A percentile compares a stretch with the other conserved stretches of the same genome.
Conservation (phyloP, 1,140 invertebrate species). For the Steinernema feltiae region DNA sequence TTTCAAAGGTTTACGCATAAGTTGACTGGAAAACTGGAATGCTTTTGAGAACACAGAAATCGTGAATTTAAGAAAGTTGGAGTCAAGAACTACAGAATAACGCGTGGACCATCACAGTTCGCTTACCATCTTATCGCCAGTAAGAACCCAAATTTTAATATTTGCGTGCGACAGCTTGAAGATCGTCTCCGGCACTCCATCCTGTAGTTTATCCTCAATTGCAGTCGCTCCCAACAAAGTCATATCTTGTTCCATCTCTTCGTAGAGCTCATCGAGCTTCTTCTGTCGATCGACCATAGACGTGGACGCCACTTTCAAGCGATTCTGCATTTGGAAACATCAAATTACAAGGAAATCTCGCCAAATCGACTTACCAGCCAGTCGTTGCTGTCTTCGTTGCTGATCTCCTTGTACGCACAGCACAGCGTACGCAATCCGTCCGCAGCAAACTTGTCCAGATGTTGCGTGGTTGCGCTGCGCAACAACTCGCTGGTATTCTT, state of each 20-base stretch:
- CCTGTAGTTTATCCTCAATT: constrained; percentile 98
- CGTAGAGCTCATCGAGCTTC: constrained; percentile 84
- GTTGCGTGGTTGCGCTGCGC: constrained; percentile 44
- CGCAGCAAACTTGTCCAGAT: constrained; percentile 82
- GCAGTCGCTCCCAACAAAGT: constrained; percentile 82
- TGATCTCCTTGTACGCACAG: constrained; percentile 76
- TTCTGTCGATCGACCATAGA: constrained; percentile 69
- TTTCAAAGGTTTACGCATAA: no score
- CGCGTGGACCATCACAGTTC: no score
- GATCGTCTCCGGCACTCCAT: constrained; percentile 92
- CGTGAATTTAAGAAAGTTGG: no score
- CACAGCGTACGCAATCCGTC: constrained; percentile 90
- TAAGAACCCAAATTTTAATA: constrained; percentile 98
- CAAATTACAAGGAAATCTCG: background rate
- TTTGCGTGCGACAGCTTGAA: constrained; percentile 84
- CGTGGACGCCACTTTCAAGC: constrained; percentile 38
- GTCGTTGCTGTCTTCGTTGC: constrained; percentile 76
- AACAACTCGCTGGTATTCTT: constrained; percentile 46
- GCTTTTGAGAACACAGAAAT: no score
- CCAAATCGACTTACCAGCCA: constrained; percentile 78
- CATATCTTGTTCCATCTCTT: constrained; percentile 92
- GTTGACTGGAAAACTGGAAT: no score
- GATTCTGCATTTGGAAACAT: constrained; percentile 21
- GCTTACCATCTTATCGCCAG: constrained; percentile 79
- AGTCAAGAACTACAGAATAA: no score